Evolutionary conservation across 2,113 vertebrate species (phyloP).

Genomic region (Spea multiplicata): DNA sequence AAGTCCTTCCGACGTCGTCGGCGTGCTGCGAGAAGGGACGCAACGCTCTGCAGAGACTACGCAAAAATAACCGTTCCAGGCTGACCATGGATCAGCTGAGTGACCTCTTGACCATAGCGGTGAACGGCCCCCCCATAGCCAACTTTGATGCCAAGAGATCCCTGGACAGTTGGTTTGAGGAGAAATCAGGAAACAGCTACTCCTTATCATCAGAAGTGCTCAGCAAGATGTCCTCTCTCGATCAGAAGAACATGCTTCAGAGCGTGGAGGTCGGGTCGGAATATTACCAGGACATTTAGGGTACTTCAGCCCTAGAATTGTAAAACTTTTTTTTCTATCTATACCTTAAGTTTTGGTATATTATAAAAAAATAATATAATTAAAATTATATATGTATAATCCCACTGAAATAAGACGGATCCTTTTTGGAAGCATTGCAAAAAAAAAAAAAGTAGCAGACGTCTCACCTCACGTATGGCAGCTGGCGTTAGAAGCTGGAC

Average conservation of each 20-base stretch:
- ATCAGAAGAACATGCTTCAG: slow-evolving; percentile 81
- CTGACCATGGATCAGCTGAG: slow-evolving; percentile 89
- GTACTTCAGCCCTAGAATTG: slow-evolving; percentile 59
- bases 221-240: slow-evolving; percentile 77
- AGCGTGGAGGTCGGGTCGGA: slow-evolving; percentile 77
- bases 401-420: slow-evolving; percentile 68
- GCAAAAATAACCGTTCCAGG: slow-evolving; percentile 83
- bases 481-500: slow-evolving; percentile 14
- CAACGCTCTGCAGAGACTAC: slow-evolving; percentile 78
- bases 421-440: slow-evolving; percentile 28
- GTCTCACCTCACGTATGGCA: slow-evolving; percentile 31
- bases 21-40: slow-evolving; percentile 88
- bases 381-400: slow-evolving; percentile 54
- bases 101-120: slow-evolving; percentile 80
- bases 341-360: slow-evolving; percentile 79
- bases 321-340: slow-evolving; percentile 71
- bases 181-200: slow-evolving; percentile 88
- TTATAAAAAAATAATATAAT: slow-evolving; percentile 70
- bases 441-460: slow-evolving; percentile 6
- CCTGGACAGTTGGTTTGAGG: slow-evolving; percentile 94
- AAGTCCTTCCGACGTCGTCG: slow-evolving; percentile 85
- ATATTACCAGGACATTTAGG: slow-evolving; percentile 82
- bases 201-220: slow-evolving; percentile 78
- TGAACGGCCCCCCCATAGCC: slow-evolving; percentile 84
- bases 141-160: slow-evolving; percentile 90